phyloP scores from a whole-genome alignment of 2,113 vertebrate species.

The Thomomys bottae region DNA sequence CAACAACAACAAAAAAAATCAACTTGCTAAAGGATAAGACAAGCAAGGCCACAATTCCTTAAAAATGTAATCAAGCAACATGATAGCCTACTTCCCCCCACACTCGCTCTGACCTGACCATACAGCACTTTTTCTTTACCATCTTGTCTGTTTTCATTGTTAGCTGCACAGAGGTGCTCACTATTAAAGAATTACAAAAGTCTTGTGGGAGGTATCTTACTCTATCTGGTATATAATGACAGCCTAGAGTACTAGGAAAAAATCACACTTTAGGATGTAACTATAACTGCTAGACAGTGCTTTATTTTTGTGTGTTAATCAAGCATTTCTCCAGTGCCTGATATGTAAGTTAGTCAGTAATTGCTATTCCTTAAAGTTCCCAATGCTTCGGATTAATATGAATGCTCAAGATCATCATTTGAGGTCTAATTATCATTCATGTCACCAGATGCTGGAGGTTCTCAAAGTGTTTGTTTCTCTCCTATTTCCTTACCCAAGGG shows the following conservation, averaged over 20 bases:
- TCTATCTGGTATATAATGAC: not conserved
- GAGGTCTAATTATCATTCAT: not conserved
- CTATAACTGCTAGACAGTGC: fast-evolving
- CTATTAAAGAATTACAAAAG: not conserved
- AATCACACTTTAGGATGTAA: not conserved
- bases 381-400: not conserved
- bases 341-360: not conserved
- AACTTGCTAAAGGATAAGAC: not conserved
- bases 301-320: not conserved
- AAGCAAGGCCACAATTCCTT: not conserved
- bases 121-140: not conserved
- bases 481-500: not conserved
- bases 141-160: not conserved
- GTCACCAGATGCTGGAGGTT: not conserved
- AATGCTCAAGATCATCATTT: not conserved
- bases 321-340: not conserved
- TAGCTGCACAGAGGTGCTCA: not conserved
- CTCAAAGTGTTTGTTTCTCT: not conserved
- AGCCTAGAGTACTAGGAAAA: not conserved
- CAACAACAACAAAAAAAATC: too few relatives aligned
- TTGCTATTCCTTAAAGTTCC: not conserved
- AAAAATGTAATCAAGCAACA: not conserved
- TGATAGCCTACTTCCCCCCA: too few relatives aligned
- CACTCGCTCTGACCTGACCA: not conserved
- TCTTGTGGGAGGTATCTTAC: not conserved